Percentiles rank a stretch among this genome's conserved stretches.
Evolutionary conservation across 2,797 vertebrate species (phyloP).

Genomic region (Lycodopsis pacificus): DNA sequence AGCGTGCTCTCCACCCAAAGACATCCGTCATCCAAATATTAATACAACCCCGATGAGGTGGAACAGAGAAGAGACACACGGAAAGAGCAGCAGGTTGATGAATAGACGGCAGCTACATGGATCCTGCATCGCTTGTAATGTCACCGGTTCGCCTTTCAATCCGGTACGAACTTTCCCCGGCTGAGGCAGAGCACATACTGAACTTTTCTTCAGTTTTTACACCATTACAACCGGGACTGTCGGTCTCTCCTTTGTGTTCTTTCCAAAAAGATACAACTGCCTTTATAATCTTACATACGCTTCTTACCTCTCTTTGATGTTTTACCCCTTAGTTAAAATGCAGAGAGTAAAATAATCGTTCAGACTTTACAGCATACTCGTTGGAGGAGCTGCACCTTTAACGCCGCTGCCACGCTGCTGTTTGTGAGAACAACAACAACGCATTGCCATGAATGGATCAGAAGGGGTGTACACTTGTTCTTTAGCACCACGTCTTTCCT

Average conservation of each 20-base stretch:
- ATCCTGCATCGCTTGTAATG: slow-evolving; percentile 20
- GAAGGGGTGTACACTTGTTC: background rate
- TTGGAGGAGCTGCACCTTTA: background rate
- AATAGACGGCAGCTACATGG: slow-evolving; percentile 35
- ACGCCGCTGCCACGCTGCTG: background rate
- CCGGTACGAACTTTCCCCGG: background rate
- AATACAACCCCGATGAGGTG: slow-evolving; percentile 73
- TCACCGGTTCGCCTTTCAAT: background rate
- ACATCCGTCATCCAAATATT: slow-evolving; percentile 66
- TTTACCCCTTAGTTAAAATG: background rate
- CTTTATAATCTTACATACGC: background rate
- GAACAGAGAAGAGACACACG: slow-evolving; percentile 57
- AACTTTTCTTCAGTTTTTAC: background rate
- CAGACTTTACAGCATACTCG: background rate
- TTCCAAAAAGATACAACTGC: background rate
- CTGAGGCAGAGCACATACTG: background rate
- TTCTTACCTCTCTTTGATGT: too few species aligned
- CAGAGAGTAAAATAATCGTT: background rate
- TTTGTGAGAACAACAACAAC: background rate
- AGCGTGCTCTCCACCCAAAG: slow-evolving; percentile 1
- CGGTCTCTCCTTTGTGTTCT: background rate
- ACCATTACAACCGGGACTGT: background rate
- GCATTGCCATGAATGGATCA: background rate
- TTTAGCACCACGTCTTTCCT: slow-evolving; percentile 35
- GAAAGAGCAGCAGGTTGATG: slow-evolving; percentile 67